Percentiles rank a stretch among this genome's conserved stretches.
These are phyloP conservation scores for Trichopoda pennipes DNA, from an alignment of 2,888 invertebrate species.

Conservation along the genomic window DNA sequence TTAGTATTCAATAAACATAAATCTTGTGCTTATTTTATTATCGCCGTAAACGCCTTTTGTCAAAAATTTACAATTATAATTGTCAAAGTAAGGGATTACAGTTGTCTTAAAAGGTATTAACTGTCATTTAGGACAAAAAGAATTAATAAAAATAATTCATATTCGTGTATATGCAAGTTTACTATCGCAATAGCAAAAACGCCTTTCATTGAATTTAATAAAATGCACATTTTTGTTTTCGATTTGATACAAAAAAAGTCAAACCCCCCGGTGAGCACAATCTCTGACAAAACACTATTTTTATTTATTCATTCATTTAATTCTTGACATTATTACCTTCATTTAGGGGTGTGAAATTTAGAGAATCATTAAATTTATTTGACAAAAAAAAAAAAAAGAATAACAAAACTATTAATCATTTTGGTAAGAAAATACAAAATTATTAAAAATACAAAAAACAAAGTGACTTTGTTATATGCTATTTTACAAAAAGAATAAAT, in stretches of 20 bases:
- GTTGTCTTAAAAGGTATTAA: slow-evolving; percentile 56
- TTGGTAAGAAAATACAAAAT: slow-evolving; percentile 16
- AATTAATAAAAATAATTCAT: slow-evolving; percentile 22
- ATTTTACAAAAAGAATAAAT: slow-evolving; percentile 14
- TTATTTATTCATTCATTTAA: slow-evolving; percentile 35
- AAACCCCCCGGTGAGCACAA: slow-evolving; percentile 53
- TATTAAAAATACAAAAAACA: slow-evolving; percentile 8
- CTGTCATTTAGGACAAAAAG: slow-evolving; percentile 33
- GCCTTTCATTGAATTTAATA: slow-evolving; percentile 18
- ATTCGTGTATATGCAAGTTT: slow-evolving; percentile 18
- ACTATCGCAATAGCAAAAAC: slow-evolving; percentile 25
- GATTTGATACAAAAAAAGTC: slow-evolving; percentile 16
- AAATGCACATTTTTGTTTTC: slow-evolving; percentile 18
- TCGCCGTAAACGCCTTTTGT: slow-evolving; percentile 48
- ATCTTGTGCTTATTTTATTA: slow-evolving; percentile 11
- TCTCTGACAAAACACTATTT: slow-evolving; percentile 24
- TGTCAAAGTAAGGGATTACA: slow-evolving; percentile 68
- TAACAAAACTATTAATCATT: slow-evolving; percentile 59
- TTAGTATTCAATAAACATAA: slow-evolving; percentile 40
- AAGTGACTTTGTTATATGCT: neutral
- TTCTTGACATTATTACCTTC: slow-evolving; percentile 42
- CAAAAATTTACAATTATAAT: slow-evolving; percentile 61
- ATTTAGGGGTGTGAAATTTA: slow-evolving; percentile 52
- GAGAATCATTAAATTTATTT: slow-evolving; percentile 27
- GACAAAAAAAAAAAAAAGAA: slow-evolving; percentile 13